phyloP scores from a whole-genome alignment of 2,888 invertebrate genomes.

The Mesoligia furuncula region DNA sequence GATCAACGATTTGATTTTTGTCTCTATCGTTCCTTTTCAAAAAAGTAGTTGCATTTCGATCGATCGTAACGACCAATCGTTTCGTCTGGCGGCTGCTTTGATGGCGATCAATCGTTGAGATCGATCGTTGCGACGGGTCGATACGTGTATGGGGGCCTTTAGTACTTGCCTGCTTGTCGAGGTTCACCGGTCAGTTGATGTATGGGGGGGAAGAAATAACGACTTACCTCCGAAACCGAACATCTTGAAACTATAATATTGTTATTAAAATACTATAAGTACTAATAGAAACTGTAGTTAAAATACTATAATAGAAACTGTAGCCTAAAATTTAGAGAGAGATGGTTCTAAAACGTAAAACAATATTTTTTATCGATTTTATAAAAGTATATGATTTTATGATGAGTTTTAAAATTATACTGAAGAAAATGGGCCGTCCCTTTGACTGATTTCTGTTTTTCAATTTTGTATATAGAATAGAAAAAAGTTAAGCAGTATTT shows the following conservation, averaged over 20 bases:
- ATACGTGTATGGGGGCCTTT: too few relatives aligned
- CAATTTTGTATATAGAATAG: slow-evolving; percentile 41
- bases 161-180: neutral
- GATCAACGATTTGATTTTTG: too few relatives aligned
- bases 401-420: slow-evolving; percentile 64
- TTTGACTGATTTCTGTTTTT: slow-evolving; percentile 10
- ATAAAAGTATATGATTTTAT: slow-evolving; percentile 58
- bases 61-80: too few relatives aligned
- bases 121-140: too few relatives aligned
- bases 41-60: too few relatives aligned
- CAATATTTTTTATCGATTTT: slow-evolving; percentile 59
- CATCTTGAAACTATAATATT: slow-evolving; percentile 38
- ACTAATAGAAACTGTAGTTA: slow-evolving; percentile 31
- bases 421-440: slow-evolving; percentile 29
- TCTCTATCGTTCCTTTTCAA: too few relatives aligned
- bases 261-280: slow-evolving; percentile 29
- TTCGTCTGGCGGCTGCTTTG: too few relatives aligned
- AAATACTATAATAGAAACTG: slow-evolving; percentile 33
- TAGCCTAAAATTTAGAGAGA: slow-evolving; percentile 43
- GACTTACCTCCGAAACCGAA: slow-evolving; percentile 59
- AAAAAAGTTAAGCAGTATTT: neutral
- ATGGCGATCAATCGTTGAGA: too few relatives aligned
- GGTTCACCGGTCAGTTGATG: neutral
- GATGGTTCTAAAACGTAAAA: slow-evolving; percentile 28
- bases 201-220: neutral